These are phyloP conservation scores for Phrynosoma blainvillii DNA, from an alignment of 2,113 vertebrate species.

Conservation along the genomic window DNA sequence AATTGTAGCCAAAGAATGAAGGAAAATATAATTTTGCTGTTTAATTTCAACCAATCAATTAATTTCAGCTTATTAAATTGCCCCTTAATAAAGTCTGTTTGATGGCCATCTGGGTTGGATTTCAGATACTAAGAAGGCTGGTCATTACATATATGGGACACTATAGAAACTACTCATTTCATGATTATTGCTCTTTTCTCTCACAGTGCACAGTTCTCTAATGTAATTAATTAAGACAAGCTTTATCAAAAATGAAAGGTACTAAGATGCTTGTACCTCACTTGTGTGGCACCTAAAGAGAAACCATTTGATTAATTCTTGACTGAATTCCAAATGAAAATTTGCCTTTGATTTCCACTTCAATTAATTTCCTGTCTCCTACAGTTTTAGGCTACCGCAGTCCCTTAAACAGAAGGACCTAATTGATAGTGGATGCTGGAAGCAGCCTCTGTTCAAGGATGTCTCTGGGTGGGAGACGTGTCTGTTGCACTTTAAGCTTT, in stretches of 20 bases:
- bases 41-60: background rate
- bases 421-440: background rate
- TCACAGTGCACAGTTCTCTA: background rate
- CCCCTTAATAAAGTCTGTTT: background rate
- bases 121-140: background rate
- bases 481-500: background rate
- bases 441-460: background rate
- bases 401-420: background rate
- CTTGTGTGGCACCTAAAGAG: background rate
- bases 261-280: background rate
- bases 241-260: background rate
- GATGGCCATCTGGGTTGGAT: background rate
- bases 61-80: no score
- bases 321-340: background rate
- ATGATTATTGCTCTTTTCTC: background rate
- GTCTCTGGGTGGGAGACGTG: background rate
- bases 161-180: background rate
- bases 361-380: background rate
- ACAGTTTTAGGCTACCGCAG: background rate
- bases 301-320: background rate
- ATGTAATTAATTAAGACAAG: background rate
- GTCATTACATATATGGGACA: background rate
- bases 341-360: slow-evolving; percentile 11
- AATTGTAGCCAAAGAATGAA: no score
- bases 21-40: background rate